These are phyloP conservation scores for Catostomus latipinnis DNA, from an alignment of 2,797 vertebrate species.

Conservation along the genomic window DNA sequence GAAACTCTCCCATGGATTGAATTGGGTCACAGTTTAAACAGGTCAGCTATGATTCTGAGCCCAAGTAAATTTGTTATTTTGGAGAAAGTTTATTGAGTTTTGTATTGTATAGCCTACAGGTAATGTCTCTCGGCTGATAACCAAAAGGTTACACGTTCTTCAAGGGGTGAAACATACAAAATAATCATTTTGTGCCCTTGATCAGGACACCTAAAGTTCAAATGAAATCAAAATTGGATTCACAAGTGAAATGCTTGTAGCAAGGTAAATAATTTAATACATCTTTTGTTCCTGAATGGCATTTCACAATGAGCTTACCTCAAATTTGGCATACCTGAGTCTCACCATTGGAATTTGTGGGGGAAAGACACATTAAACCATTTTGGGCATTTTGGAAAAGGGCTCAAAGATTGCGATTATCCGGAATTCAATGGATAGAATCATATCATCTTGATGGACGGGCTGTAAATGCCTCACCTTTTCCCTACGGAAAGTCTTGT, in stretches of 20 bases:
- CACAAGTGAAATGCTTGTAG: neutral
- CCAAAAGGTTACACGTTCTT: neutral
- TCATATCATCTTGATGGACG: conserved; percentile 34
- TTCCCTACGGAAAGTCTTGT: conserved; percentile 7
- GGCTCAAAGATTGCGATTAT: conserved; percentile 12
- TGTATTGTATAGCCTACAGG: neutral
- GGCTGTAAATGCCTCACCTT: conserved; percentile 10
- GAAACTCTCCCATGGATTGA: conserved; percentile 26
- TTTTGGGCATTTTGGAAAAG: conserved; percentile 1
- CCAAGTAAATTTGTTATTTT: conserved; percentile 15
- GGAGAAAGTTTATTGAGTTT: conserved; percentile 3
- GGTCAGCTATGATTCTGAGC: conserved; percentile 28
- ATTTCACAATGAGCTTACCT: neutral
- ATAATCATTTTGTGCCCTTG: too few species aligned
- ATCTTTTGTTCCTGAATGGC: neutral
- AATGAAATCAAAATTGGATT: too few species aligned
- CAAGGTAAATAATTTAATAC: neutral
- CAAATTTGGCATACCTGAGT: conserved; percentile 11
- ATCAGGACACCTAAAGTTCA: too few species aligned
- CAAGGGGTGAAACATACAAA: too few species aligned
- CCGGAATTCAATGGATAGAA: conserved; percentile 22
- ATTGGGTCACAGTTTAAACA: conserved; percentile 41
- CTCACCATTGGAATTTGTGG: neutral
- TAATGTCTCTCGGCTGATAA: neutral
- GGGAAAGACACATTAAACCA: conserved; percentile 32